Conservation (phyloP, 2,888 invertebrate genomes). For the Megaustenia siamemsis region DNA sequence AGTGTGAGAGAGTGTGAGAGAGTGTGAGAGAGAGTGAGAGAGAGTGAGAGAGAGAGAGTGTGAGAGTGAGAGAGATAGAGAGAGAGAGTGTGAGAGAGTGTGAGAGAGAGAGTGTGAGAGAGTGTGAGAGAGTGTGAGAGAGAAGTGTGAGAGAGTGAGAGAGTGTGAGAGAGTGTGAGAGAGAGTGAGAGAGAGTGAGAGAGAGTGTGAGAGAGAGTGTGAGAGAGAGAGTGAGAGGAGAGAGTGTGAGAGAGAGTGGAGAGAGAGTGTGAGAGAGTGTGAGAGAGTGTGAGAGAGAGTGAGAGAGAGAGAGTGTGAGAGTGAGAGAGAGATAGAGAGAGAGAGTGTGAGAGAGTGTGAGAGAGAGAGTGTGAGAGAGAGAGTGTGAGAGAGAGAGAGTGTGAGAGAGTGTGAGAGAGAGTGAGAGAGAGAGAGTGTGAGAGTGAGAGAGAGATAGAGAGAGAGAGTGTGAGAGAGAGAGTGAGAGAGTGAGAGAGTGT, state of each 20-base stretch:
- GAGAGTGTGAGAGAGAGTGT: background rate
- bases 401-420: too few relatives aligned
- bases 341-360: too few relatives aligned
- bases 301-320: too few relatives aligned
- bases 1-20: background rate
- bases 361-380: too few relatives aligned
- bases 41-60: background rate
- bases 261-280: background rate
- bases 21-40: background rate
- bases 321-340: too few relatives aligned
- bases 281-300: conserved; percentile 2
- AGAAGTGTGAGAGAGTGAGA: background rate
- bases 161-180: background rate
- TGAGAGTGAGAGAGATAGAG: background rate
- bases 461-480: too few relatives aligned
- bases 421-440: too few relatives aligned
- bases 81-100: background rate
- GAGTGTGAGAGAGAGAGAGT: too few relatives aligned
- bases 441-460: too few relatives aligned
- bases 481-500: too few relatives aligned
- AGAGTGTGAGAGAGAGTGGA: too few relatives aligned
- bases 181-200: background rate
- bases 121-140: background rate
- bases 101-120: background rate
- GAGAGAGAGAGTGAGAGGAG: background rate